Base-by-base conservation (phyloP, 2,888 invertebrate genomes). In the Pristionchus mayeri region DNA sequence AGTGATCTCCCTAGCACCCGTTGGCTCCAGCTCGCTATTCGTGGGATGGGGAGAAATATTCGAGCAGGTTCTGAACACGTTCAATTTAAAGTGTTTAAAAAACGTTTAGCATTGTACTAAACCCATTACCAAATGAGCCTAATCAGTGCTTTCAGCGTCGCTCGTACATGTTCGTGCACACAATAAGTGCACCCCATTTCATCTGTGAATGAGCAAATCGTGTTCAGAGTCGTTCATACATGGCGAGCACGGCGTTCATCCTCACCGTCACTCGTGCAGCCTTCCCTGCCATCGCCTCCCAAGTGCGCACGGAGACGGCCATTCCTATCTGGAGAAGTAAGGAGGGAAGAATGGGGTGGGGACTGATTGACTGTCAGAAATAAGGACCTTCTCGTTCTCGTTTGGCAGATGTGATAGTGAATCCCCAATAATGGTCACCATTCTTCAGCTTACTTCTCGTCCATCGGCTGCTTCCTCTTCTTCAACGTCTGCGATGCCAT, bases 361-460 rank as follows among this genome's bases (percentile, higher is more conserved):
- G n/a, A n/a, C n/a, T n/a, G n/a, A n/a, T 57, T 6, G 24, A 24
- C 24, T 57, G 24, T 24, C n/a, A n/a, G n/a, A n/a, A n/a, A n/a
- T n/a, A n/a, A n/a, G n/a, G 54, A 57, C 24, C 24, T 24, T 7
- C 24, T 24, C 24, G 3, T 24, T 30, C 3, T 3, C 16, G 16
- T 24, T 24, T 63, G 11, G 13, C 30, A 24, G 63, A 71, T 37
- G 21, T 18, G 0, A 18, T 16, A 37, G 13, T 21, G 13, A n/a
- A n/a, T n/a, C n/a, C n/a, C n/a, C n/a, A n/a, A n/a, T n/a, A n/a
- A n/a, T n/a, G n/a, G n/a, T n/a, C n/a, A n/a, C n/a, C n/a, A n/a
- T n/a, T n/a, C 13, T 71, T 80, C 80, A 89, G 89, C 85, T 2
- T 90, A 89, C 71, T 90, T 90, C 87, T 87, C 89, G 2, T 84